Conservation (phyloP, 2,888 invertebrate species). For the Agrotis puta region DNA sequence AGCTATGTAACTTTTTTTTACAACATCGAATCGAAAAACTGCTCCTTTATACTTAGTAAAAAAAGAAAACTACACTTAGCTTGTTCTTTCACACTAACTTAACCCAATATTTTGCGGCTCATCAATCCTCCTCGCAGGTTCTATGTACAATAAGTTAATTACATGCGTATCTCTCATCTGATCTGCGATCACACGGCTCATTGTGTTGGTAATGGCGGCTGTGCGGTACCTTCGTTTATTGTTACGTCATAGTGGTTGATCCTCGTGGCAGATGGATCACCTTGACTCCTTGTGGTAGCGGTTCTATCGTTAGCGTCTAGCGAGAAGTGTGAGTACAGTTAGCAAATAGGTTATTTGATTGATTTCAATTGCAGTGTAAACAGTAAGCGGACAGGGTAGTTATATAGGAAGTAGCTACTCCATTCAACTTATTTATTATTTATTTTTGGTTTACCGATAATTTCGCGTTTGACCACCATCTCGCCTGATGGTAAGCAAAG, state of each 20-base stretch:
- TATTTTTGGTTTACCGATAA: too few species aligned
- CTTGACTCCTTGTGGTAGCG: neutral
- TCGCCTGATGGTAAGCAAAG: too few species aligned
- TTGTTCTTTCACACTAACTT: neutral
- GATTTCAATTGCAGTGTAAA: too few species aligned
- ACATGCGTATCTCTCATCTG: conserved; percentile 1
- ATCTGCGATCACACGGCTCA: conserved; percentile 19
- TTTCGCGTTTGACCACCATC: too few species aligned
- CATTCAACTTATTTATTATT: too few species aligned
- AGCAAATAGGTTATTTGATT: neutral
- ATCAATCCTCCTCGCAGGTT: neutral
- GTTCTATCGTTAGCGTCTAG: neutral
- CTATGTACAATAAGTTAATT: conserved; percentile 25
- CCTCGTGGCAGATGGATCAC: conserved; percentile 7
- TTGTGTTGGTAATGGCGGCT: conserved; percentile 22
- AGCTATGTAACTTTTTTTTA: too few species aligned
- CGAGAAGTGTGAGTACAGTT: neutral
- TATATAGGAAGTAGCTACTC: too few species aligned
- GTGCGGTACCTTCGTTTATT: neutral
- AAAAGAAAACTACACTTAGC: too few species aligned
- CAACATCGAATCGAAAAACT: too few species aligned
- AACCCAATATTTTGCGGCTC: neutral
- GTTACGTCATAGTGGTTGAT: neutral
- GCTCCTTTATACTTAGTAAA: too few species aligned
- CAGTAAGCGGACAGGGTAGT: too few species aligned